Base-by-base conservation (phyloP, 2,113 vertebrate genomes). In the Passer domesticus region DNA sequence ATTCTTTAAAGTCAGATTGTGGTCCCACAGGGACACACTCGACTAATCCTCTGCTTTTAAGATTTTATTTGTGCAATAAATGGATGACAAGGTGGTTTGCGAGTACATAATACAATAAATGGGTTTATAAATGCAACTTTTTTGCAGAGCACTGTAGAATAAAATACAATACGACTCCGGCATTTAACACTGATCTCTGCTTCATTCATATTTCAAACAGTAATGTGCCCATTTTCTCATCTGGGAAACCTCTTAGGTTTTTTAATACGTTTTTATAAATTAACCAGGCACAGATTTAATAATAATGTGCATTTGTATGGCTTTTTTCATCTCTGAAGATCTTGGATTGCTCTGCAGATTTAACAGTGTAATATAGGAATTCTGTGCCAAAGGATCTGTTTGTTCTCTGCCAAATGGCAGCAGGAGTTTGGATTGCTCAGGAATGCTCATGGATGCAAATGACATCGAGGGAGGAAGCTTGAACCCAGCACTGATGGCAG, bases 101-200 rank as follows among this genome's bases (percentile, higher is more conserved):
- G 30, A 96, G 87, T 91, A 89, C 78, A 84, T 91, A 96, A 87
- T 70, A 72, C 91, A 96, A 73, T 77, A 89, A 95, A 97, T 92
- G 90, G 91, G 88, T 94, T 97, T 97, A 92, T 89, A 97, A 97
- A 96, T 93, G 94, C 95, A 97, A 95, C 85, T 95, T 96, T 97
- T 97, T 92, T 94, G 94, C 79, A 62, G 86, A 94, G 72, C 62
- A 5, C 88, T 90, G 28, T 76, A 44, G 90, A 96, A 83, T 80
- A 94, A 95, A 95, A 89, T 53, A 90, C 83, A 89, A 37, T 86
- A 90, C 58, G 53, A 35, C 63, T 52, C 24, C n/a, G 9, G 90
- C 95, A 70, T 93, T 97, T 97, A 96, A 92, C 79, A 39, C 74
- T 59, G 72, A 95, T 93, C 94, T 89, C 75, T 55, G 46, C 49